Percentiles rank a stretch among this genome's conserved stretches.
Conservation (phyloP, 2,888 invertebrate genomes). For the Macaria liturata region DNA sequence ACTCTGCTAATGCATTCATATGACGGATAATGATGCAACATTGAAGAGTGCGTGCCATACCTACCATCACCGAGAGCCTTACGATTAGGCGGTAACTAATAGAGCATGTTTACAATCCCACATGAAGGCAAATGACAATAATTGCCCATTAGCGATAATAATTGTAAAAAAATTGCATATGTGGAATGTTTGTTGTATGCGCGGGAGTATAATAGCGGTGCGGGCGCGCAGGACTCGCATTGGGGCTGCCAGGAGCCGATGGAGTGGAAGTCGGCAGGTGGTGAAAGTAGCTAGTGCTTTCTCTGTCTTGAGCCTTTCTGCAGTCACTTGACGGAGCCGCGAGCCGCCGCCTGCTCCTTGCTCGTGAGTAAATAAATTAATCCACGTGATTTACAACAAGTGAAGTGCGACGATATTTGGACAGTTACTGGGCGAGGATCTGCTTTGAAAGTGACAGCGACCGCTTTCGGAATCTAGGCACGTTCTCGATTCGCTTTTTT, state of each 20-base stretch:
- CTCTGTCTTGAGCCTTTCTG: conserved; percentile 41
- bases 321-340: conserved; percentile 32
- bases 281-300: conserved; percentile 74
- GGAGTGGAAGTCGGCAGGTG: conserved; percentile 44
- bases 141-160: conserved; percentile 68
- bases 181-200: conserved; percentile 64
- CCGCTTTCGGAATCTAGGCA: conserved; percentile 1
- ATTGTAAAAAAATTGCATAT: conserved; percentile 57
- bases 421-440: conserved; percentile 11
- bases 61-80: conserved; percentile 23
- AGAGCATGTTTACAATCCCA: conserved; percentile 49
- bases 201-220: conserved; percentile 59
- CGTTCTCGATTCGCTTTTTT: neutral
- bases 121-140: conserved; percentile 66
- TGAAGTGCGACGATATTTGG: conserved; percentile 14
- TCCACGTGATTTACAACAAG: conserved; percentile 16
- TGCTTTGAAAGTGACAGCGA: conserved; percentile 4
- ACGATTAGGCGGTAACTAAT: conserved; percentile 9
- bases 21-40: too few species aligned
- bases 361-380: conserved; percentile 32
- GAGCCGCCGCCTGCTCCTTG: conserved; percentile 42
- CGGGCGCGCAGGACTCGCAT: conserved; percentile 55
- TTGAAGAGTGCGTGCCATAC: conserved; percentile 11
- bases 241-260: conserved; percentile 65
- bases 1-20: too few species aligned